phyloP scores from a whole-genome alignment of 1,140 invertebrate genomes.

The Bombyx mori region ASM3026992v2 NC_085125.1:7361001-7361500 shows the following conservation, averaged over 20 bases:
- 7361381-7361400: constrained; percentile 71
- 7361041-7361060: constrained; percentile 40
- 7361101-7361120: constrained; percentile 70
- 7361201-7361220: constrained; percentile 71
- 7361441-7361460: constrained; percentile 58
- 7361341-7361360: constrained; percentile 71
- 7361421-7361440: constrained; percentile 67
- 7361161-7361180: constrained; percentile 76
- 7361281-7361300: constrained; percentile 67
- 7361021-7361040: constrained; percentile 65
- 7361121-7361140: constrained; percentile 68
- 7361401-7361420: constrained; percentile 70
- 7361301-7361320: constrained; percentile 68
- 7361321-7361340: constrained; percentile 69
- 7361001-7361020: constrained; percentile 69
- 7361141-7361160: constrained; percentile 73
- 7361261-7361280: constrained; percentile 69
- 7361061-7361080: constrained; percentile 34
- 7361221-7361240: constrained; percentile 66
- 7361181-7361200: constrained; percentile 73
- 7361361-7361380: constrained; percentile 73
- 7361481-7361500: constrained; percentile 63
- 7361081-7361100: constrained; percentile 63
- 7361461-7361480: constrained; percentile 56
- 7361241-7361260: constrained; percentile 64